Evolutionary conservation across 2,797 vertebrate species (phyloP).

Genomic region (Thripadectes ignobilis): DNA sequence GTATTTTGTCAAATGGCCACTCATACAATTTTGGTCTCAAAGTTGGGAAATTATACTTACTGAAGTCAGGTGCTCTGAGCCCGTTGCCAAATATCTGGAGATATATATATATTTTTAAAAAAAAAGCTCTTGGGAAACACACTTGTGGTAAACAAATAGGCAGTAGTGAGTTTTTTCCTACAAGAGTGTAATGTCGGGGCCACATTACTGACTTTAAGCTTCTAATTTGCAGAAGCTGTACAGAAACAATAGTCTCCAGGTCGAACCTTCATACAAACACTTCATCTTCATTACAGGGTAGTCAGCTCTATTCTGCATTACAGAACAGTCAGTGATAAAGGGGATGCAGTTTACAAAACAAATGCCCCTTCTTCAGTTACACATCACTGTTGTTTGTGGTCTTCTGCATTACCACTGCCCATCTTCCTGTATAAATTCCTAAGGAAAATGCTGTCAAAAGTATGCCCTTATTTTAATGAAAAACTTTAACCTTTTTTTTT

Average conservation of each 20-base stretch:
- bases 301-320: not conserved
- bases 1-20: constrained; percentile 19
- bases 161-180: not conserved
- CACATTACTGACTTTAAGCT: not conserved
- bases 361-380: not conserved
- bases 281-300: constrained; percentile 6
- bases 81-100: constrained; percentile 13
- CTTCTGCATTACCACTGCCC: not conserved
- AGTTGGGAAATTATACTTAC: not conserved
- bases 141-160: constrained; percentile 19
- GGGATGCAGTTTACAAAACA: not conserved
- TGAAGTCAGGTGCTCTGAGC: constrained; percentile 41
- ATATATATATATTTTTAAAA: not conserved
- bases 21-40: constrained; percentile 10
- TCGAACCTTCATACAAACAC: not conserved
- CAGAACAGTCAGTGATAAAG: not conserved
- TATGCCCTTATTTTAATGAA: not conserved
- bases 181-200: not conserved
- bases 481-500: not conserved
- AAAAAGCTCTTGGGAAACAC: not conserved
- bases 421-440: not conserved
- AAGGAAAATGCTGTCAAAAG: not conserved
- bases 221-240: not conserved
- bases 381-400: not conserved
- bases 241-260: not conserved